Conservation (phyloP, 1,140 invertebrate genomes). For the Coelopa frigida region DNA sequence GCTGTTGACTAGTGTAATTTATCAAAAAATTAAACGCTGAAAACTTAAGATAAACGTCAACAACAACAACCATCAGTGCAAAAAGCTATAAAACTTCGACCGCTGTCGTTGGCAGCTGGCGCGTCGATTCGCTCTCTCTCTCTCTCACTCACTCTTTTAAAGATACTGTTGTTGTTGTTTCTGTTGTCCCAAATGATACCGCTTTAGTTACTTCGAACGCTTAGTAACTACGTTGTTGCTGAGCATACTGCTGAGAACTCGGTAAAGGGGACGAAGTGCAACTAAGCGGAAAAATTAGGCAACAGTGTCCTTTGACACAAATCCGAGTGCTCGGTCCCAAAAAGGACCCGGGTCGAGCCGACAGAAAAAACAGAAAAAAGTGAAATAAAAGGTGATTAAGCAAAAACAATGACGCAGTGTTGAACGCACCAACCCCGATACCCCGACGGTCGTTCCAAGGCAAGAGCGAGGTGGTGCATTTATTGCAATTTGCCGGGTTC, state of each 20-base stretch:
- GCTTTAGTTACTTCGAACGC: conserved; percentile 11
- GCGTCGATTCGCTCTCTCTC: no score
- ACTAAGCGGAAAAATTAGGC: conserved; percentile 40
- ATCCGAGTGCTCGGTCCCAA: not conserved
- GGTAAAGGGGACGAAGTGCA: conserved; percentile 25
- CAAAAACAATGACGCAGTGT: not conserved
- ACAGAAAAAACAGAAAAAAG: not conserved
- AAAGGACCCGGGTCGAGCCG: not conserved
- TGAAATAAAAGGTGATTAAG: not conserved
- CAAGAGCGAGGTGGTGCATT: no score
- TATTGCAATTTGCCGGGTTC: no score
- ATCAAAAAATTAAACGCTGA: no score
- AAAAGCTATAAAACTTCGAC: no score
- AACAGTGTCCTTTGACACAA: conserved; percentile 31
- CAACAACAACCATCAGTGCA: no score
- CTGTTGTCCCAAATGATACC: not conserved
- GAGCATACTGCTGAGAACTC: conserved; percentile 26
- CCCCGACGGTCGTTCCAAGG: no score
- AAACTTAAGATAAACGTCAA: no score
- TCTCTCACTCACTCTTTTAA: no score
- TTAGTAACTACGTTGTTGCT: conserved; percentile 35
- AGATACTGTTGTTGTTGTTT: not conserved
- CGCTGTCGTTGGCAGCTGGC: no score
- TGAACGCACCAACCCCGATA: no score
- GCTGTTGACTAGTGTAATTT: no score